Percentiles rank a stretch among this genome's conserved stretches.
phyloP scores from a whole-genome alignment of 2,888 invertebrate genomes.

The Rotaria macrura region DNA sequence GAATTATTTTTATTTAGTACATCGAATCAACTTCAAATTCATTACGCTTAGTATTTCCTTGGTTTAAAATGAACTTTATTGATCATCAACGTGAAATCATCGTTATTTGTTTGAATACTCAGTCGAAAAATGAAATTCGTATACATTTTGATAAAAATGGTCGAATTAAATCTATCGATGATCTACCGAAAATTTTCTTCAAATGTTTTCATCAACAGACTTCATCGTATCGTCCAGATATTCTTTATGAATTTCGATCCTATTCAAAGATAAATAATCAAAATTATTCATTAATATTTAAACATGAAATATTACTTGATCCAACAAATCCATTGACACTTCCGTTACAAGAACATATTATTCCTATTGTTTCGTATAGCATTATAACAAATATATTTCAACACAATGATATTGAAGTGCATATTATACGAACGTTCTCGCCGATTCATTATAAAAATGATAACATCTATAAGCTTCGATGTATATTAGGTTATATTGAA shows the following conservation, averaged over 20 bases:
- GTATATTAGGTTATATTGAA: background rate
- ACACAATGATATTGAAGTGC: background rate
- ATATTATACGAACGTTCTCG: background rate
- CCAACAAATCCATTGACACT: constrained; percentile 7
- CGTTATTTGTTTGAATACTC: background rate
- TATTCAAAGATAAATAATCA: background rate
- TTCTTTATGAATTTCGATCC: background rate
- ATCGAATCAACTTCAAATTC: background rate
- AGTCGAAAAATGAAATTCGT: background rate
- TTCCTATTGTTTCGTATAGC: background rate
- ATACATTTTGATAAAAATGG: background rate
- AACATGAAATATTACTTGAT: background rate
- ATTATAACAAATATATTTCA: background rate
- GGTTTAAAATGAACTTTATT: background rate
- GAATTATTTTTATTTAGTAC: background rate
- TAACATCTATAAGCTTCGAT: background rate
- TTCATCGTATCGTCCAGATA: background rate
- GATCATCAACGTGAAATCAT: background rate
- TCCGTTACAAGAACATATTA: background rate
- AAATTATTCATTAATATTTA: background rate
- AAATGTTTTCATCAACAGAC: constrained; percentile 19
- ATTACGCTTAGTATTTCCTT: background rate
- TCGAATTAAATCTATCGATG: background rate
- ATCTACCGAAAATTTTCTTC: background rate
- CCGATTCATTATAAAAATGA: constrained; percentile 14